Percentiles rank a stretch among this genome's conserved stretches.
Evolutionary conservation across 2,113 vertebrate genomes (phyloP).

Genomic region (Struthidea cinerea): DNA sequence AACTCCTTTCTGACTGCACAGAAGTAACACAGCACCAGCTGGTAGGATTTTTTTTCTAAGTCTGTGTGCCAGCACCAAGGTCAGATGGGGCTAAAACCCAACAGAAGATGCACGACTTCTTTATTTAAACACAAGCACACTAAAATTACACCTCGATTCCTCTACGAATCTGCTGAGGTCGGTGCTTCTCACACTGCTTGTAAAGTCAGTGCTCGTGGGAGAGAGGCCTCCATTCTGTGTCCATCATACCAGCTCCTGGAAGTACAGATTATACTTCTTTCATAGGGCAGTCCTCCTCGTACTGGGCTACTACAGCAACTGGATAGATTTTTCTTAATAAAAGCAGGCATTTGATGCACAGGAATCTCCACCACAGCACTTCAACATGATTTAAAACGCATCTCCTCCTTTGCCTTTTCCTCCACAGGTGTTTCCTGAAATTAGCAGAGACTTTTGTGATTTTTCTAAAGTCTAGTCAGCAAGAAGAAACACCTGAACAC

Average conservation of each 20-base stretch:
- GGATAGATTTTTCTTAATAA: not conserved
- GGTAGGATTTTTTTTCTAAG: not conserved
- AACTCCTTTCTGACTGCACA: not conserved
- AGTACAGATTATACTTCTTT: not conserved
- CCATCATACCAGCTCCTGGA: not conserved
- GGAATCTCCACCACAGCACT: not conserved
- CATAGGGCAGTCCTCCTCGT: not conserved
- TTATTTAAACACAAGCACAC: not conserved
- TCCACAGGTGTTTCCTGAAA: not conserved
- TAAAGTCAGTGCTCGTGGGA: not conserved
- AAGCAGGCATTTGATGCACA: not conserved
- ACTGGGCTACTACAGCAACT: not conserved
- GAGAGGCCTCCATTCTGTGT: not conserved
- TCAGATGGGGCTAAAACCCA: not conserved
- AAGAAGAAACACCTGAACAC: not conserved
- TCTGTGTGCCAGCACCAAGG: not conserved
- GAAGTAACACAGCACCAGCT: not conserved
- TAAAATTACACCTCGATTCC: not conserved
- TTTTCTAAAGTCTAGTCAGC: not conserved
- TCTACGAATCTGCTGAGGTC: not conserved
- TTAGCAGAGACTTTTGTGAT: not conserved
- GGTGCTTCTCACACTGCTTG: not conserved
- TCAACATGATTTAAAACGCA: not conserved
- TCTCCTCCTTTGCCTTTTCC: not conserved
- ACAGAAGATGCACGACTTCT: not conserved